Evolutionary conservation across 1,140 invertebrate genomes (phyloP).

Genomic region (Laodelphax striatellus): DNA sequence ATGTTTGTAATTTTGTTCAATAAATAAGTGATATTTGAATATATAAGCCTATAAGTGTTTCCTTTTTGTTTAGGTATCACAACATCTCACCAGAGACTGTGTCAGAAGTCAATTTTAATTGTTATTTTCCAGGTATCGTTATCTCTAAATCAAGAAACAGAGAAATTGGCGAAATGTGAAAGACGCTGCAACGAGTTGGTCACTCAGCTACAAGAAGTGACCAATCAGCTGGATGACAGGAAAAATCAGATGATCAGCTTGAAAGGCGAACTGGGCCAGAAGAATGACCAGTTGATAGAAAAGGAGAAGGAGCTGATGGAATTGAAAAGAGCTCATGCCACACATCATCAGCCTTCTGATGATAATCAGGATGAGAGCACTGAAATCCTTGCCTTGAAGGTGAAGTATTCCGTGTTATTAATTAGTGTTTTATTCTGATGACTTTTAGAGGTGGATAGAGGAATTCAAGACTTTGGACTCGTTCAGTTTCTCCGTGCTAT

Average conservation of each 20-base stretch:
- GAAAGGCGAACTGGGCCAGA: conserved; percentile 22
- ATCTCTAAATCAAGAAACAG: conserved; percentile 10
- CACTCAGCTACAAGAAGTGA: not conserved
- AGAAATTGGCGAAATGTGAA: conserved; percentile 13
- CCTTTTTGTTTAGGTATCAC: too few species aligned
- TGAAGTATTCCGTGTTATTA: not conserved
- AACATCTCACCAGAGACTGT: too few species aligned
- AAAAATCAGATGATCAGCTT: conserved; percentile 23
- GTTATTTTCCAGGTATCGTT: not conserved
- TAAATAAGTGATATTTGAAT: too few species aligned
- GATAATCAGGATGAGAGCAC: conserved; percentile 6
- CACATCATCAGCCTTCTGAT: too few species aligned
- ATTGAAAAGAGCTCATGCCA: conserved; percentile 12
- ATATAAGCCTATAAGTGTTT: too few species aligned
- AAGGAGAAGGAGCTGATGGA: conserved; percentile 30
- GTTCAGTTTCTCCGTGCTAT: too few species aligned
- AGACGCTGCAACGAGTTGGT: conserved; percentile 10
- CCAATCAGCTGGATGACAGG: not conserved
- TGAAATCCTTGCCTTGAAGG: conserved; percentile 16
- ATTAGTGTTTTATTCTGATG: too few species aligned
- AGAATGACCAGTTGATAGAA: conserved; percentile 24
- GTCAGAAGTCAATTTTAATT: too few species aligned
- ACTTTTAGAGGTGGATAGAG: too few species aligned
- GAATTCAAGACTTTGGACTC: too few species aligned
- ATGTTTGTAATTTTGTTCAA: too few species aligned